Percentiles rank a stretch among this genome's conserved stretches.
Evolutionary conservation across 2,888 invertebrate species (phyloP).

Genomic region (Phorcus lineatus): DNA sequence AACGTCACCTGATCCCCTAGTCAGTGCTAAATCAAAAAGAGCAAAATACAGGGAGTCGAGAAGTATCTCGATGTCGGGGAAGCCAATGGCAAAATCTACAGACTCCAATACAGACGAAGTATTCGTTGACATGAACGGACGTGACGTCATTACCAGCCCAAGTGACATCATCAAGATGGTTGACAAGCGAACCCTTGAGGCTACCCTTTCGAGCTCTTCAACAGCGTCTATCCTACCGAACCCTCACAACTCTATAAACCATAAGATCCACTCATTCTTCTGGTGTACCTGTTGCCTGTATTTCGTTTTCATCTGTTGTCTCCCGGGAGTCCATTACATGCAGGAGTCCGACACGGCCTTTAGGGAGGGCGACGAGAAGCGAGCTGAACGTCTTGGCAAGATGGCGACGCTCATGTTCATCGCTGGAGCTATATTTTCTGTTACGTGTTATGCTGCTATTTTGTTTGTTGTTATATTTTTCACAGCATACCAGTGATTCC

Average conservation of each 20-base stretch:
- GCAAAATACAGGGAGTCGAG: background rate
- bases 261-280: conserved; percentile 31
- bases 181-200: background rate
- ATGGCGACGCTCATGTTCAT: conserved; percentile 32
- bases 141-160: background rate
- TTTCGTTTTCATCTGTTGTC: conserved; percentile 40
- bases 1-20: background rate
- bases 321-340: conserved; percentile 41
- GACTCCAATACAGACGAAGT: conserved; percentile 32
- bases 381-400: conserved; percentile 25
- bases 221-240: conserved; percentile 33
- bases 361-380: conserved; percentile 24
- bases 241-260: conserved; percentile 38
- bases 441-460: conserved; percentile 28
- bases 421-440: conserved; percentile 27
- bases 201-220: conserved; percentile 28
- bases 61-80: background rate
- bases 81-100: background rate
- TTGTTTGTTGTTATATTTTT: conserved; percentile 38
- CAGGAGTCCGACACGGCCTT: conserved; percentile 34
- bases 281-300: conserved; percentile 36
- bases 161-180: background rate
- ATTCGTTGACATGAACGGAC: conserved; percentile 26
- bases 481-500: conserved; percentile 25
- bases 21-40: background rate